Conservation (phyloP, 2,888 invertebrate genomes). For the Eupithecia inturbata region DNA sequence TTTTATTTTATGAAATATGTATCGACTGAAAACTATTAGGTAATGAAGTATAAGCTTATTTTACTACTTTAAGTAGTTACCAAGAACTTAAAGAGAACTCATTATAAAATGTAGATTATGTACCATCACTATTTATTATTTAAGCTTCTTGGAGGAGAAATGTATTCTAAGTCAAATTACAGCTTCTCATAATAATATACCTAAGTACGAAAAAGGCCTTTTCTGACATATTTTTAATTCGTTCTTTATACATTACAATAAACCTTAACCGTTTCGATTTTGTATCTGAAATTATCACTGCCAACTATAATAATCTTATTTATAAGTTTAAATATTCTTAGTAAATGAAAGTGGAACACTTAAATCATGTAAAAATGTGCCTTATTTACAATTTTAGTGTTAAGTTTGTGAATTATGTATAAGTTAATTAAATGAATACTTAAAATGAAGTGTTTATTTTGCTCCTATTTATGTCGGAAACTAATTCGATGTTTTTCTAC, state of each 20-base stretch:
- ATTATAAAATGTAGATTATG: slow-evolving; percentile 5
- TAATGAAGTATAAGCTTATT: slow-evolving; percentile 31
- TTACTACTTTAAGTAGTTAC: slow-evolving; percentile 28
- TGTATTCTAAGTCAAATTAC: slow-evolving; percentile 59
- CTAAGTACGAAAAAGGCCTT: background rate
- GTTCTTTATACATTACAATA: background rate
- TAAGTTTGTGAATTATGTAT: slow-evolving; percentile 48
- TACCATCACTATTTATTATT: slow-evolving; percentile 25
- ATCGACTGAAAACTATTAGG: slow-evolving; percentile 42
- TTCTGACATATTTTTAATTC: background rate
- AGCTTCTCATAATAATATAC: background rate
- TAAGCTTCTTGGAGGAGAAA: slow-evolving; percentile 32
- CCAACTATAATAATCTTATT: slow-evolving; percentile 57
- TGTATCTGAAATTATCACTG: slow-evolving; percentile 60
- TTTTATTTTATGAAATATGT: slow-evolving; percentile 24
- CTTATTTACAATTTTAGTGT: slow-evolving; percentile 57
- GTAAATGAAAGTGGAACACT: slow-evolving; percentile 1
- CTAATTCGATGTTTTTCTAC: background rate
- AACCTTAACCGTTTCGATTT: background rate
- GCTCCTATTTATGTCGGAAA: background rate
- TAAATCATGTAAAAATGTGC: slow-evolving; percentile 55
- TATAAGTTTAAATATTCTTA: background rate
- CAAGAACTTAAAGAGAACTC: slow-evolving; percentile 29
- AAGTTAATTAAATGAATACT: slow-evolving; percentile 50
- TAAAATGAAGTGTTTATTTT: slow-evolving; percentile 13